These are phyloP conservation scores for Anseranas semipalmata DNA, from an alignment of 2,113 vertebrate species.

Conservation along the genomic window DNA sequence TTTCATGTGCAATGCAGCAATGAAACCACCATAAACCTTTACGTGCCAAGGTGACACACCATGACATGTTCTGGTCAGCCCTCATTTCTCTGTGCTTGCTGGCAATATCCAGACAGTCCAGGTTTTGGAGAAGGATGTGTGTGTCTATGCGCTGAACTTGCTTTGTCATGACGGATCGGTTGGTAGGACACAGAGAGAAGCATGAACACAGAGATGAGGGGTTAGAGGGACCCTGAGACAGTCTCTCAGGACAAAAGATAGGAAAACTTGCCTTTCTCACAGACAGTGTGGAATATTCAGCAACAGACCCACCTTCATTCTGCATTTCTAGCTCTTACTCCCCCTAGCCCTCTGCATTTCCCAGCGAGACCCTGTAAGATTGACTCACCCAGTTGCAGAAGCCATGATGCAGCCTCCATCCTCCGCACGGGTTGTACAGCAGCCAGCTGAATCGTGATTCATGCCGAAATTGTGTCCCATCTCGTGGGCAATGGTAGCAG, in stretches of 20 bases:
- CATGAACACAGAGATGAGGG: background rate
- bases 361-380: fast-evolving
- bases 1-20: background rate
- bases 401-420: conserved; percentile 99
- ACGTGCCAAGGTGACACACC: background rate
- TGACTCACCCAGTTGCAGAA: conserved; percentile 90
- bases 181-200: background rate
- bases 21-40: background rate
- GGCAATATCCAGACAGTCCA: background rate
- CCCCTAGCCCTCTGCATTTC: background rate
- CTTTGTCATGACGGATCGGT: background rate
- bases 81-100: background rate
- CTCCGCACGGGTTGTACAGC: conserved; percentile 84
- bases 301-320: background rate
- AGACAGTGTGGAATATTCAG: background rate
- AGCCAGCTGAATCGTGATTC: conserved; percentile 88
- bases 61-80: background rate
- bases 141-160: background rate
- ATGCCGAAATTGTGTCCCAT: conserved; percentile 99
- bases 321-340: background rate
- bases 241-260: background rate
- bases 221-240: background rate
- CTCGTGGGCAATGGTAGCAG: conserved; percentile 95
- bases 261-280: background rate
- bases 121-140: background rate